Evolutionary conservation across 2,113 vertebrate species (phyloP).

Genomic region (Oceanites oceanicus): DNA sequence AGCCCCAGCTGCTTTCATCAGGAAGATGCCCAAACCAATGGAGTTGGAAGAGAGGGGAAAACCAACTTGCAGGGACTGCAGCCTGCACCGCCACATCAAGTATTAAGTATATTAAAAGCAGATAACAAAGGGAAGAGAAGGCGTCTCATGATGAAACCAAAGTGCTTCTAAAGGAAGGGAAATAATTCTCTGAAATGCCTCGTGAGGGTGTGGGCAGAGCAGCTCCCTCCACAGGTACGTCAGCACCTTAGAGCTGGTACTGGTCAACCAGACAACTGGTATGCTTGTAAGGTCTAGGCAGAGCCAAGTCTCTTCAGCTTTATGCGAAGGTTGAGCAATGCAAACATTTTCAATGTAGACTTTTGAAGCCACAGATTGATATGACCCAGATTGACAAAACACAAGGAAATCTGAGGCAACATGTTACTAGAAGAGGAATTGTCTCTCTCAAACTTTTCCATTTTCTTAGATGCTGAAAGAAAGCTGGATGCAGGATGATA

Average conservation of each 20-base stretch:
- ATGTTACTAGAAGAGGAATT: neutral
- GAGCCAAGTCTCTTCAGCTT: neutral
- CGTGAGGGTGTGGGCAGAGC: neutral
- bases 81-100: neutral
- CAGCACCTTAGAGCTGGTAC: neutral
- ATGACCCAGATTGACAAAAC: neutral
- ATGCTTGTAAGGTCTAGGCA: neutral
- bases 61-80: neutral
- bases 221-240: neutral
- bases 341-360: neutral
- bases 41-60: neutral
- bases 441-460: neutral
- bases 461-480: neutral
- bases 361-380: neutral
- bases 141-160: rapidly evolving
- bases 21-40: neutral
- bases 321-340: neutral
- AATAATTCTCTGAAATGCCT: neutral
- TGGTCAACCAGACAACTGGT: neutral
- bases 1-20: neutral
- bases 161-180: neutral
- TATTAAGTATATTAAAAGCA: neutral
- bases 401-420: slow-evolving; percentile 2
- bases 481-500: neutral
- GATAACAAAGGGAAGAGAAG: neutral